Evolutionary conservation across 2,797 vertebrate species (phyloP).

Genomic region (Sebastes alutus): DNA sequence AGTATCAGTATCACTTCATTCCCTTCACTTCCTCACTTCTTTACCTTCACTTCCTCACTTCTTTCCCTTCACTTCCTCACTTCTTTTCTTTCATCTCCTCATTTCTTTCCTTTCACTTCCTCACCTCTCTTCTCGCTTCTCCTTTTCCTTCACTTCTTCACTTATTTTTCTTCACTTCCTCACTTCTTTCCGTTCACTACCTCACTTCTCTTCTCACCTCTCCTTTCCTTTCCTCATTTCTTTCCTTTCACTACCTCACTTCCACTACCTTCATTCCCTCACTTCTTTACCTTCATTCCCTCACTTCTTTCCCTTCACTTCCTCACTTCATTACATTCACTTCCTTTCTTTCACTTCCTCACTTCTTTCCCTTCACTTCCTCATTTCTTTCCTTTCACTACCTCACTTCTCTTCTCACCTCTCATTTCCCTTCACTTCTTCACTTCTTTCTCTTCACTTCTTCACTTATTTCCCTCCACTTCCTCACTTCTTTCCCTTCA

Average conservation of each 20-base stretch:
- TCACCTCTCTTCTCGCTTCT: not conserved
- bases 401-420: not conserved
- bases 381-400: not conserved
- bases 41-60: not conserved
- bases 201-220: not conserved
- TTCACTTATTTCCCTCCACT: not conserved
- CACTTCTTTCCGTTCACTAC: not conserved
- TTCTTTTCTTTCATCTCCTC: no score
- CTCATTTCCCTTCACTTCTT: no score
- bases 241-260: not conserved
- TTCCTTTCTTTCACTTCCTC: not conserved
- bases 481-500: not conserved
- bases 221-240: no score
- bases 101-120: not conserved
- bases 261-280: not conserved
- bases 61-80: no score
- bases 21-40: not conserved
- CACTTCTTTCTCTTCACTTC: not conserved
- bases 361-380: no score
- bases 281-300: not conserved
- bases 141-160: not conserved
- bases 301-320: no score
- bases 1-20: no score
- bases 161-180: no score
- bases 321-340: not conserved